Evolutionary conservation across 2,113 vertebrate genomes (phyloP), one percentile per base, ranked within the genome.

Genomic region (Lepisosteus osseus): DNA sequence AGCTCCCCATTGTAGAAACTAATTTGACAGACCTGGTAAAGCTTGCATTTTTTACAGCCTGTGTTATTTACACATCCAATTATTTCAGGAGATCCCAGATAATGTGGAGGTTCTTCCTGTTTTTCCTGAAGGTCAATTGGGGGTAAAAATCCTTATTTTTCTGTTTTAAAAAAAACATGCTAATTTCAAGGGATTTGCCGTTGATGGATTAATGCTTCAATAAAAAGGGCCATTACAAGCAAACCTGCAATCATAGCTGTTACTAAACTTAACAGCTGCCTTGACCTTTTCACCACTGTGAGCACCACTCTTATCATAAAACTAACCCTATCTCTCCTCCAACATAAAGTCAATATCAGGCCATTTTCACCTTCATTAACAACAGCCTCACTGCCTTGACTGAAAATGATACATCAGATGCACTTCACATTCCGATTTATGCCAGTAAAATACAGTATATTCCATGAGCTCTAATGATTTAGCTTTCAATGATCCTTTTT

Each of bases 211-310:
- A 51, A 5, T 9, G 5, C 47, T 77, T 11, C 0, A 77, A 67
- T 55, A 70, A 69, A n/a, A 2, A 1, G 55, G 41, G 43, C 72
- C 68, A 67, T 77, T 75, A n/a, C 51, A 54, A 74, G 68, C 55
- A 62, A 62, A 71, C 69, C 29, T 5, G 1, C 14, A 65, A 65
- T 78, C 55, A 72, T 79, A 77, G 72, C 77, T 69, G 75, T 70
- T 64, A 72, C 54, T 57, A 72, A 79, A 74, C 65, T 69, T 72
- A 56, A 79, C 61, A 75, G 84, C 63, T 0, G 6, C 1, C 55
- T 74, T 84, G 83, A 87, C 81, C 81, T 85, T 83, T 79, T 12
- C 76, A 55, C 29, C 68, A 56, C 79, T 6, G 5, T 65, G 14
- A 43, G 59, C n/a, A n/a, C 11, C 56, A 12, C 72, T 72, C 70